Conservation (phyloP, 2,113 vertebrate species). For the Pterophyllum scalare region DNA sequence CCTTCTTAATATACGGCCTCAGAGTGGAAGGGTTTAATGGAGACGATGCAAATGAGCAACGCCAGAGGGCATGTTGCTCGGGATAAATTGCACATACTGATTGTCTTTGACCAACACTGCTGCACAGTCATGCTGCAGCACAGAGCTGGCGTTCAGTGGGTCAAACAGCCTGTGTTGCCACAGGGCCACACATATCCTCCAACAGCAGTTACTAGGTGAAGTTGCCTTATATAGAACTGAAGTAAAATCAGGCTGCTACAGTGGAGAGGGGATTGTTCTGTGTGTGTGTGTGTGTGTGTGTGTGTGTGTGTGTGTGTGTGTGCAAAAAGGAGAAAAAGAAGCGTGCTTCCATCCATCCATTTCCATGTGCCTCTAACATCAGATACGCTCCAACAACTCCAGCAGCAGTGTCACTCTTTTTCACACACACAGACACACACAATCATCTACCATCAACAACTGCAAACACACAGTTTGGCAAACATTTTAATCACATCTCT, state of each 20-base stretch:
- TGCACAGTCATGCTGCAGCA: constrained; percentile 36
- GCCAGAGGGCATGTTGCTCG: background rate
- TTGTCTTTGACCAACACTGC: background rate
- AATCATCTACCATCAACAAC: background rate
- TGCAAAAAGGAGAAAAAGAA: background rate
- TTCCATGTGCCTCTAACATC: background rate
- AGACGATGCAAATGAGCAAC: background rate
- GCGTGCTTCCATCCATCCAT: background rate
- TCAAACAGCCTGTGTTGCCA: constrained; percentile 1
- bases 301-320: background rate
- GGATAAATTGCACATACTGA: background rate
- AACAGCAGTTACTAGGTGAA: constrained; percentile 42
- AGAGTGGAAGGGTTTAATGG: background rate
- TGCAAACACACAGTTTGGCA: constrained; percentile 1
- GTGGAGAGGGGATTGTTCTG: background rate
- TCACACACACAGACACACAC: background rate
- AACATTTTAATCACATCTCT: constrained; percentile 11
- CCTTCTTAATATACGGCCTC: background rate
- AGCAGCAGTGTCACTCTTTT: background rate
- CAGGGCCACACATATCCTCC: constrained; percentile 23
- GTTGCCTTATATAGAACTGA: constrained; percentile 28
- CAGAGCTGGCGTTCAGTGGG: constrained; percentile 32
- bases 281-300: background rate
- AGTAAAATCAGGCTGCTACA: background rate
- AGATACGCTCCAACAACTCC: background rate